Base-by-base conservation (phyloP, 1,140 invertebrate species). In the Atopsyche davidsoni region DNA sequence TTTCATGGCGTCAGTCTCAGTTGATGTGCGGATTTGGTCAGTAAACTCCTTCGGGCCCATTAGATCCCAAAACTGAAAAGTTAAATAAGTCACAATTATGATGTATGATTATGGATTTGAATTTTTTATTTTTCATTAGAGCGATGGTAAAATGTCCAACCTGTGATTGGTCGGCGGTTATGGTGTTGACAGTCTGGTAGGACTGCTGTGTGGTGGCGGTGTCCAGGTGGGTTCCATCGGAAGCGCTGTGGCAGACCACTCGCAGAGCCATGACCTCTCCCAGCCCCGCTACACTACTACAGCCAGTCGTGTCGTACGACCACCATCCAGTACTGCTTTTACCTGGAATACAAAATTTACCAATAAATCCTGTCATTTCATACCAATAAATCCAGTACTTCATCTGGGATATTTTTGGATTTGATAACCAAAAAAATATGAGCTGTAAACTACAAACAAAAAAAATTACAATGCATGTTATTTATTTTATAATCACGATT, bases 201-300 rank as follows among this genome's bases (percentile, higher is more conserved):
- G 10, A 64, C 59, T 21, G 64, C 1, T 64, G 42, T 7, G 59
- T 40, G 16, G 65, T 62, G n/a, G 59, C 64, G 10, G 66, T 71
- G 64, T 83, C 81, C 58, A 84, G 72, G 56, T 79, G 79, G 36
- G 82, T 83, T 9, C 81, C 82, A 65, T 85, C 82, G 55, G 80
- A 83, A 6, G 82, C 80, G 19, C 79, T 72, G 70, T 83, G 78
- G 59, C 80, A 81, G 2, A 73, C 76, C 51, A 84, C 83, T 62
- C 82, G 79, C 2, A 86, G 68, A 2, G 82, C 81, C 65, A 82
- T 78, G 2, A 82, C 79, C 68, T 85, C 83, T 25, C 82, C 67
- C 46, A 85, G 66, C 1, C 81, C 82, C 18, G 64, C 63, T 10
- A 63, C 58, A 44, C 63, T 62, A 38, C 64, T 65, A 10, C 62